Evolutionary conservation across 2,797 vertebrate species (phyloP), one percentile per base, ranked within the genome.

Genomic region (Acestrorhynchus altus): DNA sequence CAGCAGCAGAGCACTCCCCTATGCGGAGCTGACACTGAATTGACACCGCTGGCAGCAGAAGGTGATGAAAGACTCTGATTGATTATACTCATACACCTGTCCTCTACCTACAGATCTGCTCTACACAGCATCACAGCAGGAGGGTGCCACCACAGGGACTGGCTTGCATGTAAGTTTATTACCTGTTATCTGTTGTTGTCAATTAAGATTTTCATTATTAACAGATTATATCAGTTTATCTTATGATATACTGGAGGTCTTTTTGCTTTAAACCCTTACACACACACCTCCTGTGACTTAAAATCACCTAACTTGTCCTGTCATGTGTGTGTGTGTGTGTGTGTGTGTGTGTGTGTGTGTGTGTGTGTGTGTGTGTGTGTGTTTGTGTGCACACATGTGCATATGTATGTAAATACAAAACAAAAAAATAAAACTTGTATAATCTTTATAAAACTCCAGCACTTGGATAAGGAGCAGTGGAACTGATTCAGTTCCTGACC

Each of bases 41-140:
- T 24, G 22, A 59, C 56, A 56, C 35, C 4, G 5, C 51, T 20
- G 72, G 63, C 66, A 40, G 73, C 49, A 46, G 20, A 12, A 84
- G 81, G 86, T 86, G 86, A 79, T 72, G 79, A 89, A 87, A 88
- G 80, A 68, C 28, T 40, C 74, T 87, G 86, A 87, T 87, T 83
- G 85, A 89, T 87, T 82, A 81, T 81, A 72, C 74, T 83, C 71
- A 54, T 77, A 80, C 70, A 85, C 83, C 82, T 85, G 81, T 73
- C 68, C 46, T 72, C 47, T 35, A 59, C 60, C n/a, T 68, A 61
- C 61, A 47, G 31, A 59, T 72, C 76, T 52, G 35, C 20, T 61
- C 11, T 35, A 51, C 22, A 74, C 47, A 68, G 22, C 77, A 64
- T 57, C 74, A 59, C 11, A 44, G 24, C 22, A 68, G n/a, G 42